Evolutionary conservation across 2,113 vertebrate genomes (phyloP).

Genomic region (Apus apus): DNA sequence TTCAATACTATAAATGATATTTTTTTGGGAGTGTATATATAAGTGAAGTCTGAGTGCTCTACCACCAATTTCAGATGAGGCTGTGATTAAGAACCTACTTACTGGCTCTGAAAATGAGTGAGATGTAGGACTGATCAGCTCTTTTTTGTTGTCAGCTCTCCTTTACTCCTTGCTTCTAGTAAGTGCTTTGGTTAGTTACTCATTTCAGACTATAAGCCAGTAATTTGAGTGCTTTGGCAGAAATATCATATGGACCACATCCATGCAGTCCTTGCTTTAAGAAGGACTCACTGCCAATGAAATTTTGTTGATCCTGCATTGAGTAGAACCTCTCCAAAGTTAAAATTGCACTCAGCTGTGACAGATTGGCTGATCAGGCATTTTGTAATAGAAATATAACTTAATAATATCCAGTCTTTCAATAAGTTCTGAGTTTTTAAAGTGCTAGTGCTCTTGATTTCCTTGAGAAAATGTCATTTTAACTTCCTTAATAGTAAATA

Average conservation of each 20-base stretch:
- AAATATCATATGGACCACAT: neutral
- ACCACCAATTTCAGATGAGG: neutral
- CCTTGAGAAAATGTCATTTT: neutral
- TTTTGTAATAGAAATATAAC: neutral
- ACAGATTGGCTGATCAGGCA: neutral
- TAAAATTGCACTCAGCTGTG: neutral
- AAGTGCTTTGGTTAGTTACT: neutral
- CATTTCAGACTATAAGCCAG: neutral
- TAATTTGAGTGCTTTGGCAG: neutral
- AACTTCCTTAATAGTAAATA: neutral
- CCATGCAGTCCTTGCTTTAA: neutral
- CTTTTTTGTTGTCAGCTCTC: neutral
- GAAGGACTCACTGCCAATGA: neutral
- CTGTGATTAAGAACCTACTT: neutral
- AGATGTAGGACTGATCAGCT: neutral
- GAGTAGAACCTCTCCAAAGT: neutral
- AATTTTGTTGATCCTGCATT: neutral
- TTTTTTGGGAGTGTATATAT: neutral
- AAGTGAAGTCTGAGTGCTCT: neutral
- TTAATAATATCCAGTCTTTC: neutral
- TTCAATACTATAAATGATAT: neutral
- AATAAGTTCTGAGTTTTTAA: neutral
- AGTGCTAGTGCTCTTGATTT: neutral
- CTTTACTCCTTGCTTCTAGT: neutral
- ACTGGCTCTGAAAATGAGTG: neutral